Conservation (phyloP, 2,888 invertebrate genomes). For the Drosophila helvetica region DNA sequence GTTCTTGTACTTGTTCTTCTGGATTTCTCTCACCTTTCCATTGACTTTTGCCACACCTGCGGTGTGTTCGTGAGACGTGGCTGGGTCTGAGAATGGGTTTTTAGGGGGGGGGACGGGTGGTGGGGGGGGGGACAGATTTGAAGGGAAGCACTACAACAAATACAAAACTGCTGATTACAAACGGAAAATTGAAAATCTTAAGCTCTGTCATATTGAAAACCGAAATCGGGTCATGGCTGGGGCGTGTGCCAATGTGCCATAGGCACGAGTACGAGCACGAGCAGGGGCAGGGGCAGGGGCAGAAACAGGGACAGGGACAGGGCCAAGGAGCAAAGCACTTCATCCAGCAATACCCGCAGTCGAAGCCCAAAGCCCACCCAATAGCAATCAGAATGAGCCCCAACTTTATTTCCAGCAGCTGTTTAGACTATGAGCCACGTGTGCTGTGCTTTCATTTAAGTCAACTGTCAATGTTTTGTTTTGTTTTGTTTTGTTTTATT, state of each 20-base stretch:
- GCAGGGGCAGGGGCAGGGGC: not conserved
- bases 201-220: slow-evolving; percentile 71
- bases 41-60: slow-evolving; percentile 75
- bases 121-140: too few species aligned
- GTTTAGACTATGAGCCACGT: slow-evolving; percentile 73
- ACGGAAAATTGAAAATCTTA: slow-evolving; percentile 78
- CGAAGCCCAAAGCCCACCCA: not conserved
- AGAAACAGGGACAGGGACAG: not conserved
- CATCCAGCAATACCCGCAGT: slow-evolving; percentile 1
- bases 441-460: slow-evolving; percentile 68
- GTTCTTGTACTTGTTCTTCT: not conserved
- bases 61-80: slow-evolving; percentile 28
- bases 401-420: slow-evolving; percentile 74
- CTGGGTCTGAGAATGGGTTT: too few species aligned
- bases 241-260: not conserved
- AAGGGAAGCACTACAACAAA: slow-evolving; percentile 28
- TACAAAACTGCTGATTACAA: slow-evolving; percentile 69
- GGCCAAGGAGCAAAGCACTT: not conserved
- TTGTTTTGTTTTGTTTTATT: slow-evolving; percentile 28
- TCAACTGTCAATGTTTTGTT: slow-evolving; percentile 57
- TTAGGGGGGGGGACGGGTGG: too few species aligned
- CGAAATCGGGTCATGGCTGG: slow-evolving; percentile 35
- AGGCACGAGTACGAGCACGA: not conserved
- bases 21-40: slow-evolving; percentile 56
- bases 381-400: slow-evolving; percentile 24